A percentile compares a stretch with the other conserved stretches of the same genome.
Conservation (phyloP, 1,140 invertebrate species). For the Magallana angulata region DNA sequence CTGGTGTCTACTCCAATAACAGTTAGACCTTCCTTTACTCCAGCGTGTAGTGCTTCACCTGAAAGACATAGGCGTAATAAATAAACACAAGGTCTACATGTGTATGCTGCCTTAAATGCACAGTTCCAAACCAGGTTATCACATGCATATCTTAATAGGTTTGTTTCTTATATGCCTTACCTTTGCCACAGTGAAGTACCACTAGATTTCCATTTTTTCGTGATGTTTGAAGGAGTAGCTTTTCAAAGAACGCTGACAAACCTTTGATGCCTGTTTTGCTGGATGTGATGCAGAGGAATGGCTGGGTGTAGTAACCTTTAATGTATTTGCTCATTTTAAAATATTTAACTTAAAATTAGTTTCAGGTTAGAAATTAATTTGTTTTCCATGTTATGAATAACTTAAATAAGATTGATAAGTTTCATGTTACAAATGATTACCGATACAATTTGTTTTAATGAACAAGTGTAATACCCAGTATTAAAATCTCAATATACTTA, state of each 20-base stretch:
- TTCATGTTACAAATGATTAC: too few species aligned
- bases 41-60: slow-evolving; percentile 4
- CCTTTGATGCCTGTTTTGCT: background rate
- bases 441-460: too few species aligned
- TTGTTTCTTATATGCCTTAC: background rate
- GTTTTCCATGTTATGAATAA: too few species aligned
- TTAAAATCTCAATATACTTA: too few species aligned
- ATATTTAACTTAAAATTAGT: too few species aligned
- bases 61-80: background rate
- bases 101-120: too few species aligned
- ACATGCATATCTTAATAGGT: background rate
- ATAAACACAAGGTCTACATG: background rate
- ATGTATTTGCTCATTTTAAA: background rate
- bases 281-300: background rate
- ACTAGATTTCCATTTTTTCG: background rate
- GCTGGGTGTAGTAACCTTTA: background rate
- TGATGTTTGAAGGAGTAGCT: background rate
- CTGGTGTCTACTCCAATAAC: background rate
- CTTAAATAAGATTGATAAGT: too few species aligned
- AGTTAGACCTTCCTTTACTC: background rate
- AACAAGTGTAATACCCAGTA: too few species aligned
- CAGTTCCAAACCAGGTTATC: background rate
- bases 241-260: background rate
- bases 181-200: background rate
- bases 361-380: too few species aligned